Base-by-base conservation (phyloP, 2,888 invertebrate genomes). In the Amphipoea lucens region DNA sequence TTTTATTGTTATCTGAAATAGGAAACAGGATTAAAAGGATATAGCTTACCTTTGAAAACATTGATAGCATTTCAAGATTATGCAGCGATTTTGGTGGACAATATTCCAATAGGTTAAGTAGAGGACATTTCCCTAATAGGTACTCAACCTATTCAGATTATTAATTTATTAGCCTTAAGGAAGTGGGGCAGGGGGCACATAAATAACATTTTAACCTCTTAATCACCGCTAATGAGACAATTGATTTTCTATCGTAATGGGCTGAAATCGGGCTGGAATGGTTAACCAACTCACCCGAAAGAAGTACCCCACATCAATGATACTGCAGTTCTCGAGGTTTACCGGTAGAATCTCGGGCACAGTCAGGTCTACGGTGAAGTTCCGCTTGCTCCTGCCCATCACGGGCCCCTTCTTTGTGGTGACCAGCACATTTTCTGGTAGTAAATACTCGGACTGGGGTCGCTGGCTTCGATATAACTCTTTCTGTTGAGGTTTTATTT, bases 271-370 rank as follows among this genome's bases (percentile, higher is more conserved):
- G 29, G 29, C 29, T 29, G 29, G 29, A 29, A 29, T 29, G 29
- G 29, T 29, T 29, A 29, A 36, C 29, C n/a, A 51, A 86, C 90
- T 90, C 54, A 96, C 96, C 92, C 92, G 93, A 7, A 96, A 91
- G 74, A 92, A 94, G 83, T 93, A 96, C 0, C 91, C 92, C 0
- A 95, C 87, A 67, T 95, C 94, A 3, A 96, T 96, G 57, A 96
- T 90, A 2, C 81, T 40, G 80, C 96, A 95, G 82, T 92, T 88
- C 51, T 93, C 90, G 0, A 96, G 89, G 68, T 94, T 92, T 1
- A 94, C 93, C 6, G 91, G 91, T 12, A 96, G 87, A 40, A 94
- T 85, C 40, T 92, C 92, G 0, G 96, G 96, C 48, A 96, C 91
- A 0, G 29, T 12, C 66, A 96, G 71, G 9, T 91, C 87, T 36